Percentiles rank a stretch among this genome's conserved stretches.
Evolutionary conservation across 1,140 invertebrate species (phyloP).

Genomic region (Plutomurus gul): DNA sequence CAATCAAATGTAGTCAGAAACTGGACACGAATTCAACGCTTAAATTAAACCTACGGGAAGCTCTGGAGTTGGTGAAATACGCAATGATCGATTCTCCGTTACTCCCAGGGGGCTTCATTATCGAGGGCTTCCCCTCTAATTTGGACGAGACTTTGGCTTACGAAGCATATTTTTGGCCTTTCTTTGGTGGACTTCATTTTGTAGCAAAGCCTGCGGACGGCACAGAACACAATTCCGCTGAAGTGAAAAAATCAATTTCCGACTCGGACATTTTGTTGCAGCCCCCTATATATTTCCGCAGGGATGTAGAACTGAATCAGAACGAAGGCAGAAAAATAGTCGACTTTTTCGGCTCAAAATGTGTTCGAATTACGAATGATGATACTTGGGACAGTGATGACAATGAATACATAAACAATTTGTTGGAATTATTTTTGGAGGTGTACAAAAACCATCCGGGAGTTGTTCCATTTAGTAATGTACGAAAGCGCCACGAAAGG

Average conservation of each 20-base stretch:
- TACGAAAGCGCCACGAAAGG: not conserved
- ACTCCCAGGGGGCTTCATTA: not conserved
- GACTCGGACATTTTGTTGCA: not conserved
- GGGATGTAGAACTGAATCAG: too few relatives aligned
- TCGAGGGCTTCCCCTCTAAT: not conserved
- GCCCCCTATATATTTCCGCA: not conserved
- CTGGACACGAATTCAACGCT: not conserved
- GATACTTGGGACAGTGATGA: not conserved
- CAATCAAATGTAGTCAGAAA: not conserved
- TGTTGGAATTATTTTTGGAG: not conserved
- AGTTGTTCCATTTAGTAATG: not conserved
- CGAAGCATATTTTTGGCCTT: not conserved
- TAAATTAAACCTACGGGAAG: not conserved
- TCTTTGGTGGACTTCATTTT: not conserved
- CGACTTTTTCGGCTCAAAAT: not conserved
- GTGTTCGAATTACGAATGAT: not conserved
- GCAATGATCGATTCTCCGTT: not conserved
- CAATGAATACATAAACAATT: not conserved
- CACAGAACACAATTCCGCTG: not conserved
- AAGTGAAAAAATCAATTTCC: not conserved
- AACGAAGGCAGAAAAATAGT: not conserved
- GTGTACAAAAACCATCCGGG: not conserved
- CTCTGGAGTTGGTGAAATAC: not conserved
- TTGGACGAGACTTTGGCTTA: not conserved
- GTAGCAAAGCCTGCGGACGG: too few relatives aligned